Conservation (phyloP, 1,140 invertebrate species). For the Lucilia cuprina region DNA sequence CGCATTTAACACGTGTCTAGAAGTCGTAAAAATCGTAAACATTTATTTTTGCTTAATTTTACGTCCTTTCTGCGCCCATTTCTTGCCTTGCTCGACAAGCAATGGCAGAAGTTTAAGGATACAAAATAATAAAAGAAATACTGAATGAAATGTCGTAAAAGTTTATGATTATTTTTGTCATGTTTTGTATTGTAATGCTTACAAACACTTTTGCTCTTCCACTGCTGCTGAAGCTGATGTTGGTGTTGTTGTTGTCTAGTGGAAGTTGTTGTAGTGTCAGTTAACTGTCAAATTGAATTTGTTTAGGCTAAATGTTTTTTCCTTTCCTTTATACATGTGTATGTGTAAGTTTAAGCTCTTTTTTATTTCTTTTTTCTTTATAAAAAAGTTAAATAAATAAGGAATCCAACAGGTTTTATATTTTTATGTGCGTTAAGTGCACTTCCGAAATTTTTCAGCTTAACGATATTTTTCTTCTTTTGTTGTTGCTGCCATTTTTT, state of each 20-base stretch:
- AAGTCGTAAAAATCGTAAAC: slow-evolving; percentile 35
- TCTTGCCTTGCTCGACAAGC: too few relatives aligned
- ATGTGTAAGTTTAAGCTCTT: not conserved
- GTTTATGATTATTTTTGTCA: slow-evolving; percentile 56
- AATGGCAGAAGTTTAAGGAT: not conserved
- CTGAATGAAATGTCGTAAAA: slow-evolving; percentile 55
- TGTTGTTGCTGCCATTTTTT: slow-evolving; percentile 29
- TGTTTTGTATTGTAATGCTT: slow-evolving; percentile 38
- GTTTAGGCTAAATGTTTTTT: slow-evolving; percentile 53
- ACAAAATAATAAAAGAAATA: not conserved
- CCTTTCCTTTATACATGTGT: not conserved
- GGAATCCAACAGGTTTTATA: slow-evolving; percentile 23
- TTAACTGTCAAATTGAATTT: slow-evolving; percentile 63
- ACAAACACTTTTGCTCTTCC: slow-evolving; percentile 27
- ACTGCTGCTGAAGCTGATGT: not conserved
- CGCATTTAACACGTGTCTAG: slow-evolving; percentile 37
- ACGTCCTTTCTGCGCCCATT: not conserved
- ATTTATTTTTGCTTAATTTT: not conserved
- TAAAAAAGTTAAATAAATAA: not conserved
- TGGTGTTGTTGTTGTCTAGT: not conserved
- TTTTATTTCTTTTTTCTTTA: not conserved
- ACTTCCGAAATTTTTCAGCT: slow-evolving; percentile 10
- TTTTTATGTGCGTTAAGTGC: slow-evolving; percentile 23
- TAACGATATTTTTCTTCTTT: slow-evolving; percentile 13
- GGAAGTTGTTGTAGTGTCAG: slow-evolving; percentile 38